Evolutionary conservation across 1,140 invertebrate genomes (phyloP).

Genomic region (Hyphantria cunea): DNA sequence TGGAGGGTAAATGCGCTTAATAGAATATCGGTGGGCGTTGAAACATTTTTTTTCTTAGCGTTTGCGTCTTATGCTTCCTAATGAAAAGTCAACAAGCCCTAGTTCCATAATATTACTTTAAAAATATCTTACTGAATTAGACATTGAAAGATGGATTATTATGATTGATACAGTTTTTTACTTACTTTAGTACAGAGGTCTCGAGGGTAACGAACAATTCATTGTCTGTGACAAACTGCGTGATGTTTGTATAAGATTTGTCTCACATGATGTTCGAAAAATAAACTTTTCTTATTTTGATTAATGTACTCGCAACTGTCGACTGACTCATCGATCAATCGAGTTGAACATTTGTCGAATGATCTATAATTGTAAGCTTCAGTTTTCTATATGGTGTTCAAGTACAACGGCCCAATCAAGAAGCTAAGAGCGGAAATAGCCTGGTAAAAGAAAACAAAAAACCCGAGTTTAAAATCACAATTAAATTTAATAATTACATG

Average conservation of each 20-base stretch:
- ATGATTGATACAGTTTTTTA: slow-evolving; percentile 41
- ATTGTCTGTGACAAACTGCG: slow-evolving; percentile 12
- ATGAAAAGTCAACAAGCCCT: slow-evolving; percentile 51
- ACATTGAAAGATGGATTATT: slow-evolving; percentile 37
- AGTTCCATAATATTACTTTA: slow-evolving; percentile 17
- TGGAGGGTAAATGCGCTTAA: slow-evolving; percentile 55
- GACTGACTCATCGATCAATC: no score
- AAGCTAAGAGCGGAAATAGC: no score
- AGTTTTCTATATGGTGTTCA: no score
- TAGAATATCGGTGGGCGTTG: slow-evolving; percentile 47
- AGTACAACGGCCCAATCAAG: no score
- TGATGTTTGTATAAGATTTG: neutral
- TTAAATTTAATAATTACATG: no score
- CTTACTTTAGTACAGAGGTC: slow-evolving; percentile 6
- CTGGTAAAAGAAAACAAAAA: no score
- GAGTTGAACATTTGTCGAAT: no score
- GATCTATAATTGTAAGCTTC: no score
- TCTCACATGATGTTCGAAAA: no score
- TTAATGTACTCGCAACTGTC: no score
- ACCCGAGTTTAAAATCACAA: no score
- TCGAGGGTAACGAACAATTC: slow-evolving; percentile 15
- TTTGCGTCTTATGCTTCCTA: slow-evolving; percentile 34
- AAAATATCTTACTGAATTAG: slow-evolving; percentile 30
- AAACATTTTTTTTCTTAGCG: slow-evolving; percentile 43
- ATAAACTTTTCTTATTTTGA: no score